phyloP scores from a whole-genome alignment of 2,888 invertebrate species.

The Acronicta aceris region DNA sequence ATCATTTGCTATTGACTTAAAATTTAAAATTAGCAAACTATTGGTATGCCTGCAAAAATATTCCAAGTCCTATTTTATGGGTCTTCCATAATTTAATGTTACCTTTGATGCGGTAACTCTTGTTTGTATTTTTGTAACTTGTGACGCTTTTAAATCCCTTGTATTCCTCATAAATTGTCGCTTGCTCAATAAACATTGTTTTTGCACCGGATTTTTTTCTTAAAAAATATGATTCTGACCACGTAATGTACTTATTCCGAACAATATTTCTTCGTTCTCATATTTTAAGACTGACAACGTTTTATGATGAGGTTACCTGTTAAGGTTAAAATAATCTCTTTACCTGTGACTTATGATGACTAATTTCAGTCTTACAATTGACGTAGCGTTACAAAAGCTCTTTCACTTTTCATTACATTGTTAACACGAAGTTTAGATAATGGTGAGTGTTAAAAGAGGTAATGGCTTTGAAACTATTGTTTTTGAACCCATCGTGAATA shows the following conservation, averaged over 20 bases:
- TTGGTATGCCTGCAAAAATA: too few species aligned
- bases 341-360: slow-evolving; percentile 44
- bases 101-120: too few species aligned
- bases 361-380: slow-evolving; percentile 19
- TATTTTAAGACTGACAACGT: slow-evolving; percentile 10
- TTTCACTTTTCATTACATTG: slow-evolving; percentile 28
- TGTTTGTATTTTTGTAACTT: too few species aligned
- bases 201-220: background rate
- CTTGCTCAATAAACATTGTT: slow-evolving; percentile 15
- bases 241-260: slow-evolving; percentile 1
- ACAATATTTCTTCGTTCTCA: slow-evolving; percentile 5
- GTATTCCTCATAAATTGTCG: background rate
- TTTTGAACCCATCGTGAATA: slow-evolving; percentile 27
- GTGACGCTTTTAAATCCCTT: too few species aligned
- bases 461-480: slow-evolving; percentile 27
- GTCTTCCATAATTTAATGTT: too few species aligned
- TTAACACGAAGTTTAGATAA: slow-evolving; percentile 29
- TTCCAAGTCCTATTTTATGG: too few species aligned
- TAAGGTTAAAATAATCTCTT: slow-evolving; percentile 45
- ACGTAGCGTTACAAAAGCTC: slow-evolving; percentile 29
- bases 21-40: too few species aligned
- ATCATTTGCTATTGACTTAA: too few species aligned
- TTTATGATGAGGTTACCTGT: slow-evolving; percentile 30
- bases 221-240: background rate
- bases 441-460: slow-evolving; percentile 18